Evolutionary conservation across 2,888 invertebrate genomes (phyloP).

Genomic region (Ellobium chinense): DNA sequence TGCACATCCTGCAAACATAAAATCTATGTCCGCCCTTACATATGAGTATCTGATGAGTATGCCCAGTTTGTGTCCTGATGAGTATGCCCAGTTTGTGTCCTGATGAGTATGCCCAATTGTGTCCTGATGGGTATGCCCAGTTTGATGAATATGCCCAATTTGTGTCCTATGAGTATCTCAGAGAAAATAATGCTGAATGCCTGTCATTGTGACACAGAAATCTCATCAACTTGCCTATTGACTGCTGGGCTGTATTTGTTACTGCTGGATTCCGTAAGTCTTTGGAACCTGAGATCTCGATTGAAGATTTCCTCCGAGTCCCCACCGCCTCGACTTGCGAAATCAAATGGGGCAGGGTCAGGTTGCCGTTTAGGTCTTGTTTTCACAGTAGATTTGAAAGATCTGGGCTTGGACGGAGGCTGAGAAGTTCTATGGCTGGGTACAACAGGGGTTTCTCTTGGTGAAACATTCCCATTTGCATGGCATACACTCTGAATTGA

Average conservation of each 20-base stretch:
- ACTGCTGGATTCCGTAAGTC: slow-evolving; percentile 4
- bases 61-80: too few species aligned
- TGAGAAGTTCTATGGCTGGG: background rate
- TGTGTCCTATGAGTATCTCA: background rate
- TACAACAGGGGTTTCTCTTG: slow-evolving; percentile 15
- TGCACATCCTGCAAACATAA: too few species aligned
- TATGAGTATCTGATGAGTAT: too few species aligned
- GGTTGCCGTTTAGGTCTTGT: slow-evolving; percentile 1
- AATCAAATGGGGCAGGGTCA: background rate
- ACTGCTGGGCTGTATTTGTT: slow-evolving; percentile 37
- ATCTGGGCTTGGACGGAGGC: slow-evolving; percentile 10
- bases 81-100: too few species aligned
- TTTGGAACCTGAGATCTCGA: background rate
- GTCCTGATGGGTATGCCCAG: too few species aligned
- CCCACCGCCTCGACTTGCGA: background rate
- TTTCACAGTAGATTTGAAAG: slow-evolving; percentile 16
- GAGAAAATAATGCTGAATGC: background rate
- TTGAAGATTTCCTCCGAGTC: background rate
- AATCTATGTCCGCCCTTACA: too few species aligned
- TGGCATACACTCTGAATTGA: slow-evolving; percentile 31
- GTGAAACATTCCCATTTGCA: background rate
- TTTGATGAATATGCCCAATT: too few species aligned
- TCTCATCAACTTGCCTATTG: slow-evolving; percentile 15
- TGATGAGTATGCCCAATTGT: too few species aligned
- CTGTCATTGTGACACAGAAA: too few species aligned